Percentiles rank a stretch among this genome's conserved stretches.
phyloP scores from a whole-genome alignment of 1,140 invertebrate species.

The Orchestia grillus region DNA sequence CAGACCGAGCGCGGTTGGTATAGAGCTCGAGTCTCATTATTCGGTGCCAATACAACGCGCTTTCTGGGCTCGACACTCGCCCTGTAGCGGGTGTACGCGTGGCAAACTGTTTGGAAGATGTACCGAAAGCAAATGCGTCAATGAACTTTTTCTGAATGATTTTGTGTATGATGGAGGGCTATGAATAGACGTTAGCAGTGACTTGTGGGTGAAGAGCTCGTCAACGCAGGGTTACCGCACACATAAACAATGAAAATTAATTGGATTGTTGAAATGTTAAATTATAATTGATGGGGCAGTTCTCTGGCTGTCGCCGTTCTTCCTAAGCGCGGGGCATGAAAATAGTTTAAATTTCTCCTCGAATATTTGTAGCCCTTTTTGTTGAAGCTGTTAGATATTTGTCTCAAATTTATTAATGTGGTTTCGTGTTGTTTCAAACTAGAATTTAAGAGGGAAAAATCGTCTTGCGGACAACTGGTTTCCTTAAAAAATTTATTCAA shows the following conservation, averaged over 20 bases:
- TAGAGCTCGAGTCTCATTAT: neutral
- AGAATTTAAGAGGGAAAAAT: no score
- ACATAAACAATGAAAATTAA: neutral
- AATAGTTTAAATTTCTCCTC: neutral
- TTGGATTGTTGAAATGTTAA: neutral
- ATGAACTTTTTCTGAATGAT: neutral
- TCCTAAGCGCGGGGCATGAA: neutral
- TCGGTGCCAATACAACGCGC: neutral
- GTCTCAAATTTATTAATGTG: no score
- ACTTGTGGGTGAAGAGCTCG: neutral
- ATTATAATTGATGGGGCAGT: neutral
- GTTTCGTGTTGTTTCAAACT: no score
- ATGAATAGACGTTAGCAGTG: neutral
- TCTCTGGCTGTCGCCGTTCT: neutral
- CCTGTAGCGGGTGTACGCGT: neutral
- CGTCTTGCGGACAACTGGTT: no score
- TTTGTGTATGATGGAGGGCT: neutral
- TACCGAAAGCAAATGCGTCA: neutral
- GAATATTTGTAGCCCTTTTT: no score
- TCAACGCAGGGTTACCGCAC: neutral
- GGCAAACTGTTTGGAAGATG: neutral
- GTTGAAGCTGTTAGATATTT: no score
- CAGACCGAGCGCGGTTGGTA: neutral
- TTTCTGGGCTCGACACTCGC: neutral
- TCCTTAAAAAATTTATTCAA: no score